Evolutionary conservation across 2,113 vertebrate species (phyloP).

Genomic region (Genyomyrus donnyi): DNA sequence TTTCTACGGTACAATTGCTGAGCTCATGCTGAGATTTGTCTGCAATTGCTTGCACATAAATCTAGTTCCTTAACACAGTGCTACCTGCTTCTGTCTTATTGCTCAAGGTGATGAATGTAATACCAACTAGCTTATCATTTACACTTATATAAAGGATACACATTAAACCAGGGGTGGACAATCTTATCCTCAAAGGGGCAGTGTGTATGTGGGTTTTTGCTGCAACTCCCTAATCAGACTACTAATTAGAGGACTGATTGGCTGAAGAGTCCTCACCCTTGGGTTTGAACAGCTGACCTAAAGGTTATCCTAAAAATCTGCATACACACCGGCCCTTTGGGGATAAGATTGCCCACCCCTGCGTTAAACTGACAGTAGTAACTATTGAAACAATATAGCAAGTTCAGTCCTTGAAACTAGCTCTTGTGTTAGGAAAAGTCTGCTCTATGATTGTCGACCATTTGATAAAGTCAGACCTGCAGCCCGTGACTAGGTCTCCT

Average conservation of each 20-base stretch:
- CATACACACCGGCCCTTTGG: too few species aligned
- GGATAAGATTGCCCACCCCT: too few species aligned
- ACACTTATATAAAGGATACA: background rate
- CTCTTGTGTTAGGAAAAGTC: conserved; percentile 16
- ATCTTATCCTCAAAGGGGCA: too few species aligned
- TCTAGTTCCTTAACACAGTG: background rate
- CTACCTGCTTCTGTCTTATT: background rate
- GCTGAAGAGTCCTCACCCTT: too few species aligned
- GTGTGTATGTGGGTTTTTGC: too few species aligned
- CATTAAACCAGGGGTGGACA: too few species aligned
- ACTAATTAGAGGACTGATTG: too few species aligned
- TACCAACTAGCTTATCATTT: background rate
- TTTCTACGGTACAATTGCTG: background rate
- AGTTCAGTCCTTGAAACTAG: conserved; percentile 35
- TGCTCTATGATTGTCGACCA: background rate
- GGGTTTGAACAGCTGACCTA: too few species aligned
- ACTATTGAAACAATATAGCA: background rate
- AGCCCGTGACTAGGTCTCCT: background rate
- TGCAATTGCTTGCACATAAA: background rate
- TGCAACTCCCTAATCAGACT: too few species aligned
- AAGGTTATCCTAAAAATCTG: too few species aligned
- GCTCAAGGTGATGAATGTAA: background rate
- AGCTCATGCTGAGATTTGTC: background rate
- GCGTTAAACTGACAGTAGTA: background rate
- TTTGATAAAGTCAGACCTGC: background rate